phyloP scores from a whole-genome alignment of 2,888 invertebrate genomes.

The Ormyrus pomaceus region DNA sequence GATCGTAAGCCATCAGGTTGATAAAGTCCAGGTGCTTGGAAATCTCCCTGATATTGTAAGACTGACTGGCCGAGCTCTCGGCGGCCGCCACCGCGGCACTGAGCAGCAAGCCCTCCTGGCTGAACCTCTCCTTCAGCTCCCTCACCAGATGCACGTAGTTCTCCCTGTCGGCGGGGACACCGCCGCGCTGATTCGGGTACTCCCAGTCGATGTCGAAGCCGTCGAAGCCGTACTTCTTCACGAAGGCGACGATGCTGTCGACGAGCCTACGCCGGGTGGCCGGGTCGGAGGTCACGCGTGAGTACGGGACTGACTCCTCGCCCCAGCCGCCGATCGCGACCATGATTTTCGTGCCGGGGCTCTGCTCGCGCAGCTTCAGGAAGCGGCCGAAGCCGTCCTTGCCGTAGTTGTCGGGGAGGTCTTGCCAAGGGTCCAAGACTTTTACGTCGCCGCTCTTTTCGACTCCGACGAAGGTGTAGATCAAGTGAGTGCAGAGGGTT shows the following conservation, averaged over 20 bases:
- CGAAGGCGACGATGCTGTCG: slow-evolving; percentile 77
- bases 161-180: slow-evolving; percentile 73
- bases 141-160: slow-evolving; percentile 78
- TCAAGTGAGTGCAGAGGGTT: slow-evolving; percentile 84
- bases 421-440: slow-evolving; percentile 80
- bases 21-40: slow-evolving; percentile 82
- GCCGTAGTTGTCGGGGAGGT: slow-evolving; percentile 77
- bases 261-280: slow-evolving; percentile 77
- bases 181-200: slow-evolving; percentile 80
- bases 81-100: slow-evolving; percentile 78
- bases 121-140: slow-evolving; percentile 79
- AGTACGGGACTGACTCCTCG: slow-evolving; percentile 81
- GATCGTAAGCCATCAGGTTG: slow-evolving; percentile 85
- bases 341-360: slow-evolving; percentile 78
- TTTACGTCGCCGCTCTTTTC: slow-evolving; percentile 76
- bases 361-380: slow-evolving; percentile 77
- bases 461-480: slow-evolving; percentile 86
- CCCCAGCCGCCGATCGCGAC: slow-evolving; percentile 85
- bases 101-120: slow-evolving; percentile 73
- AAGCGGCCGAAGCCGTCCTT: slow-evolving; percentile 78
- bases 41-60: slow-evolving; percentile 80
- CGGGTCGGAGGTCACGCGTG: slow-evolving; percentile 78
- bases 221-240: slow-evolving; percentile 80
- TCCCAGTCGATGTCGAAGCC: slow-evolving; percentile 87
- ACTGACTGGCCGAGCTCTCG: slow-evolving; percentile 75